Base-by-base conservation (phyloP, 2,113 vertebrate genomes). In the Ceyx cyanopectus region DNA sequence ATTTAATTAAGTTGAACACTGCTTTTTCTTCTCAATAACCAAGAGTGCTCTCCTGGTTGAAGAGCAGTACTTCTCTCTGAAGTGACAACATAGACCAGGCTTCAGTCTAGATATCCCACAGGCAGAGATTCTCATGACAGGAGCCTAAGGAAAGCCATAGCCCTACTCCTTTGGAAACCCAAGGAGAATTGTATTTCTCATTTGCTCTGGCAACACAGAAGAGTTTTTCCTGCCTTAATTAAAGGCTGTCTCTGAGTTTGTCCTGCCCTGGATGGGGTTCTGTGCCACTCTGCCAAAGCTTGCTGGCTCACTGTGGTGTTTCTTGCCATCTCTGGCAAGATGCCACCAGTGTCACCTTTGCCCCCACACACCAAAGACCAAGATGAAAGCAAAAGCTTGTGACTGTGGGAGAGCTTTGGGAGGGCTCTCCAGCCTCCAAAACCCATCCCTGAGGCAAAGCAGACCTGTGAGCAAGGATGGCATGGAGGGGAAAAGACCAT, bases 1-100 rank as follows among this genome's bases (percentile, higher is more conserved):
- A 46, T 80, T 92, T 87, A 91, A 90, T 93, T 94, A 94, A 81
- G 65, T 6, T n/a, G 72, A 90, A 74, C 62, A 2, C 10, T 77
- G 66, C 77, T 91, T 69, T 50, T 66, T 61, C 66, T 80, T 37
- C 81, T 78, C 73, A 46, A 4, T 43, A 80, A 81, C 0, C 5
- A 73, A 0, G 8, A 91, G 84, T 5, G 5, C 65, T 70, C 43
- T 91, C 50, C 70, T 69, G 63, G 29, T 14, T 23, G 63, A 82
- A 58, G 75, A 76, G 60, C 5, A 0, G 15, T 19, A 43, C 83
- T 90, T 86, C 34, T 76, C 79, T 92, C 54, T 41, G 5, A 79
- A 94, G 76, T n/a, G 72, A 82, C 76, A 50, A 19, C 22, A 15
- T 6, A 54, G 27, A 41, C 29, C 17, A 27, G n/a, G 62, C 57